Percentiles rank a stretch among this genome's conserved stretches.
These are phyloP conservation scores for Chloroceryle aenea DNA, from an alignment of 2,113 vertebrate species.

Conservation along the genomic window DNA sequence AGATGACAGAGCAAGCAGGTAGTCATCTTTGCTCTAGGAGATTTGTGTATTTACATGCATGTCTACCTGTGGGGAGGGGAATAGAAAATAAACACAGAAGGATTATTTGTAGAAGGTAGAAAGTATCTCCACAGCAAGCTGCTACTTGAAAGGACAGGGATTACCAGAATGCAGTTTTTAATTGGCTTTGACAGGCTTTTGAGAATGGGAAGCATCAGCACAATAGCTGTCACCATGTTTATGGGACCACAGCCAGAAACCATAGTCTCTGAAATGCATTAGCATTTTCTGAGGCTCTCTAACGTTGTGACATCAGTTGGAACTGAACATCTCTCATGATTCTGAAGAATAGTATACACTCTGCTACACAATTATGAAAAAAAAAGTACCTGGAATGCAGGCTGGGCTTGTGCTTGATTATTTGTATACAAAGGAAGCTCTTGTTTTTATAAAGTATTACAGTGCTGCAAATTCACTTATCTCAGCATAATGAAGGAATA, in stretches of 20 bases:
- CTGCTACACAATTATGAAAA: not conserved
- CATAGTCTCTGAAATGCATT: not conserved
- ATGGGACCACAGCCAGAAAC: not conserved
- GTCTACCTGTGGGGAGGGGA: not conserved
- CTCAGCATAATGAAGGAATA: not conserved
- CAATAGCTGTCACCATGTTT: not conserved
- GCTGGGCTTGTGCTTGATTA: not conserved
- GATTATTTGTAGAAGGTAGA: not conserved
- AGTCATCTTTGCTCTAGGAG: not conserved
- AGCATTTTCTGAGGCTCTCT: not conserved
- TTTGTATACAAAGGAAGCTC: not conserved
- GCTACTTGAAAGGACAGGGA: not conserved
- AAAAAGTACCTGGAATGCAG: not conserved
- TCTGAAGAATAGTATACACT: not conserved
- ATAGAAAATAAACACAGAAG: not conserved
- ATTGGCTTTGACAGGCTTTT: constrained; percentile 17
- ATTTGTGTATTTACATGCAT: not conserved
- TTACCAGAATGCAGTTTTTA: constrained; percentile 17
- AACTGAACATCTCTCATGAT: not conserved
- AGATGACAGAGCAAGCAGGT: not conserved
- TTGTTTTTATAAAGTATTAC: not conserved
- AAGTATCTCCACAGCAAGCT: not conserved
- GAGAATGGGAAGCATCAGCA: not conserved
- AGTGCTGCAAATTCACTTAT: not conserved
- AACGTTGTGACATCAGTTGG: not conserved